Base-by-base conservation (phyloP, 1,140 invertebrate species). In the Tetragnatha versicolor region DNA sequence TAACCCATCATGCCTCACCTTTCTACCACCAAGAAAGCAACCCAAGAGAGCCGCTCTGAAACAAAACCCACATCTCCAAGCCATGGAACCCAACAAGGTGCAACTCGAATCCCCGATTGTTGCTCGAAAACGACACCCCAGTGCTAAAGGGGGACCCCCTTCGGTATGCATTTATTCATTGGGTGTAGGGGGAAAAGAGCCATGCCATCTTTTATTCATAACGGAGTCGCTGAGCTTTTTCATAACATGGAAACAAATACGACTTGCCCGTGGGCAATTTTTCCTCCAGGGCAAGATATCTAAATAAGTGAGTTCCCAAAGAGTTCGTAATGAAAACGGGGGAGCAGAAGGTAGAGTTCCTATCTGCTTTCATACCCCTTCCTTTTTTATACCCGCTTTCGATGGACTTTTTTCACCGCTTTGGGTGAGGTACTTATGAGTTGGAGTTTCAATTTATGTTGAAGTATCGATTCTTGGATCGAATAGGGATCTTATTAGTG, bases 171-270 rank as follows among this genome's bases (percentile, higher is more conserved):
- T 69, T 69, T 69, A 69, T 69, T 69, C 66, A 69, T 69, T 53
- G 66, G 45, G 49, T n/a, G n/a, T n/a, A n/a, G n/a, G n/a, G n/a
- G 25, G 14, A 22, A 27, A 53, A 31, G 27, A 53, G 66, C 22
- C 53, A 7, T 27, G 47, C 27, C 22, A 53, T 53, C 49, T 69
- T 69, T 69, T 69, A 69, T 69, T 69, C 66, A 69, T 69, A 69
- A 35, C 47, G 14, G 66, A n/a, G n/a, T n/a, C 29, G 25, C 20
- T n/a, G n/a, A n/a, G 66, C 47, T 53, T 69, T 69, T 69, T 69
- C 66, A 69, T 69, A 69, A 69, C 66, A 69, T 3, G 31, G 47
- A 69, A 69, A 69, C 66, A 69, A 69, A 69, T 69, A 69, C 47
- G 22, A 29, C 39, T 37, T 12, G 47, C 45, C 45, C 45, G n/a